Base-by-base conservation (phyloP, 2,113 vertebrate genomes). In the Colius striatus region DNA sequence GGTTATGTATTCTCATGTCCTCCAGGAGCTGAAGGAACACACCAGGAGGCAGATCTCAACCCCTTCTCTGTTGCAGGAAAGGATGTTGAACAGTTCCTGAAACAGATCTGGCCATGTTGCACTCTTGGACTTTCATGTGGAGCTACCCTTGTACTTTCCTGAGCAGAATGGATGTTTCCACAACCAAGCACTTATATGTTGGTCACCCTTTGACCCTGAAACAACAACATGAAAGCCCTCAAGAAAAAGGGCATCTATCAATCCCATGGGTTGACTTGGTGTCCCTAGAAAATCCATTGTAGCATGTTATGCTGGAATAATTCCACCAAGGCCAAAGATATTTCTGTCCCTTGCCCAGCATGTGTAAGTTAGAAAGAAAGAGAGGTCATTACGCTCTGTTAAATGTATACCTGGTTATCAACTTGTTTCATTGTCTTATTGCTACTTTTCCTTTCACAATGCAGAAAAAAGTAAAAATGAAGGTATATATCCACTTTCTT, bases 91-190 rank as follows among this genome's bases (percentile, higher is more conserved):
- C 34, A 27, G 26, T 12, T 80, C 15, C 21, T 43, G 16, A 23
- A 36, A 38, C n/a, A n/a, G n/a, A n/a, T 62, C n/a, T 0, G 1
- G 41, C 21, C 27, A 6, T 3, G 11, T 16, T 77, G 57, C 11
- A 16, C 6, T 84, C 22, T 16, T 10, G 7, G 47, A 75, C 61
- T 82, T 36, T 30, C 36, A 34, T 4, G 10, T 4, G 10, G 10
- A 47, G 9, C 41, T 47, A 29, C 4, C 9, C 47, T 94, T 1
- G 0, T 6, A 36, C 6, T 75, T 72, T 73, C 41, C 41, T 47
- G 32, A 83, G 30, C 36, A 76, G 27, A 87, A 68, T 0, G 3
- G 25, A 16, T 70, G 27, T 58, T 80, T 47, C 15, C 67, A 76
- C 27, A 87, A 65, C 26, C 62, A 87, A 89, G 65, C 16, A 8